These are phyloP conservation scores for Brachyhypopomus gauderio DNA, from an alignment of 2,113 vertebrate species.

Conservation along the genomic window DNA sequence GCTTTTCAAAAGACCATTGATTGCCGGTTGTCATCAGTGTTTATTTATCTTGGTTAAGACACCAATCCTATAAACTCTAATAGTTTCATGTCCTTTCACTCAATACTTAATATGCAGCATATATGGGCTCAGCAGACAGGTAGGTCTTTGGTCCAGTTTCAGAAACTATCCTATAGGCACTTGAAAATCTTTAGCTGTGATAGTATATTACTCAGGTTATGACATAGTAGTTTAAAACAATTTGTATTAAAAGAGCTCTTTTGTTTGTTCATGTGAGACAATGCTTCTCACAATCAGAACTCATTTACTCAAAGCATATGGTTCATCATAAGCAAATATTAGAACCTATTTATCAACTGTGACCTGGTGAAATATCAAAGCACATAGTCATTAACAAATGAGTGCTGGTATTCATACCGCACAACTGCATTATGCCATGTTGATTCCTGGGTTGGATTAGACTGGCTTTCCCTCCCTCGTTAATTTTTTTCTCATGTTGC, in stretches of 20 bases:
- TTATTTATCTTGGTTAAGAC: conserved; percentile 43
- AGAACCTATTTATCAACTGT: conserved; percentile 36
- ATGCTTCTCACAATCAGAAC: conserved; percentile 9
- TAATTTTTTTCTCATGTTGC: conserved; percentile 45
- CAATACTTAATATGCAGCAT: conserved; percentile 37
- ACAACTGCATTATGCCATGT: conserved; percentile 8
- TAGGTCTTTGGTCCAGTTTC: neutral
- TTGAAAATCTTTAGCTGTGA: neutral
- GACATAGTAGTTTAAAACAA: neutral
- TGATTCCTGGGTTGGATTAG: conserved; percentile 32
- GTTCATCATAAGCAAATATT: conserved; percentile 37
- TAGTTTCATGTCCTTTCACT: conserved; percentile 24
- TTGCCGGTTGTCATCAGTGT: conserved; percentile 12
- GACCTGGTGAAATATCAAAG: conserved; percentile 13
- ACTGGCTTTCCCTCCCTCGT: conserved; percentile 10
- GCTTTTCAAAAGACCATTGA: conserved; percentile 27
- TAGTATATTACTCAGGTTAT: neutral
- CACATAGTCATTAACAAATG: conserved; percentile 35
- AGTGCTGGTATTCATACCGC: conserved; percentile 20
- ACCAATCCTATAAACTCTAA: conserved; percentile 28
- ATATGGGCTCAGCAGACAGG: conserved; percentile 18
- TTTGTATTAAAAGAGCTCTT: too few relatives aligned
- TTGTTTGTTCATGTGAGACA: conserved; percentile 24
- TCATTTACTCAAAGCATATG: conserved; percentile 24
- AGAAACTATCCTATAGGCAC: neutral